These are phyloP conservation scores for Corvus hawaiiensis DNA, from an alignment of 2,113 vertebrate genomes.

Conservation along the genomic window DNA sequence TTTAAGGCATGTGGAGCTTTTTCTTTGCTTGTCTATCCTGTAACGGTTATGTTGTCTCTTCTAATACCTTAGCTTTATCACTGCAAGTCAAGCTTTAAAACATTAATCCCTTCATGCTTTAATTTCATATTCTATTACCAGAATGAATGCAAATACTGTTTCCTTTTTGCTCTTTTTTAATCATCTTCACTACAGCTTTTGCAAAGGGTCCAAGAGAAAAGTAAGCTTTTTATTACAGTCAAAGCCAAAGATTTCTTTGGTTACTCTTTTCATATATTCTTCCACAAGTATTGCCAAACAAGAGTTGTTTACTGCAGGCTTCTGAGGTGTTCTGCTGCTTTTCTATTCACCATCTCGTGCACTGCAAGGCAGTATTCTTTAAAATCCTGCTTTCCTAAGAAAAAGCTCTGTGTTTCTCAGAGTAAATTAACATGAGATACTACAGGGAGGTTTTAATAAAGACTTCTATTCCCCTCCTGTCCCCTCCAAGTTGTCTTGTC, in stretches of 20 bases:
- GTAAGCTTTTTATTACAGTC: conserved; percentile 64
- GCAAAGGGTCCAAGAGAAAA: conserved; percentile 63
- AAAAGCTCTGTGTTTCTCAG: neutral
- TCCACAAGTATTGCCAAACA: conserved; percentile 29
- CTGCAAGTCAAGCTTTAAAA: conserved; percentile 81
- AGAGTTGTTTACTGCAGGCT: conserved; percentile 25
- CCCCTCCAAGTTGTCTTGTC: neutral
- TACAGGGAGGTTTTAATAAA: neutral
- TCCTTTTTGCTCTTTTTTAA: conserved; percentile 72
- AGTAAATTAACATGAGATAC: neutral
- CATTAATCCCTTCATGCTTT: conserved; percentile 80
- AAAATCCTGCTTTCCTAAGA: neutral
- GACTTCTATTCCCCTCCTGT: neutral
- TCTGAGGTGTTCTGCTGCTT: conserved; percentile 6
- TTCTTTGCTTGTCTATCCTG: conserved; percentile 81
- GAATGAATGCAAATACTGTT: conserved; percentile 75
- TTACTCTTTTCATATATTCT: conserved; percentile 34
- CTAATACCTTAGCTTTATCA: conserved; percentile 81
- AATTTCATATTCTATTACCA: conserved; percentile 83
- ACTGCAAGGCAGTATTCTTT: neutral
- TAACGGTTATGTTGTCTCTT: conserved; percentile 73
- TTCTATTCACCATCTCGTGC: neutral
- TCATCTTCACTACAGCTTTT: conserved; percentile 70
- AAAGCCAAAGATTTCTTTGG: conserved; percentile 42
- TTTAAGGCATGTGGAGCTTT: conserved; percentile 79